phyloP scores from a whole-genome alignment of 1,140 invertebrate genomes.

The Bicyclus anynana region DNA sequence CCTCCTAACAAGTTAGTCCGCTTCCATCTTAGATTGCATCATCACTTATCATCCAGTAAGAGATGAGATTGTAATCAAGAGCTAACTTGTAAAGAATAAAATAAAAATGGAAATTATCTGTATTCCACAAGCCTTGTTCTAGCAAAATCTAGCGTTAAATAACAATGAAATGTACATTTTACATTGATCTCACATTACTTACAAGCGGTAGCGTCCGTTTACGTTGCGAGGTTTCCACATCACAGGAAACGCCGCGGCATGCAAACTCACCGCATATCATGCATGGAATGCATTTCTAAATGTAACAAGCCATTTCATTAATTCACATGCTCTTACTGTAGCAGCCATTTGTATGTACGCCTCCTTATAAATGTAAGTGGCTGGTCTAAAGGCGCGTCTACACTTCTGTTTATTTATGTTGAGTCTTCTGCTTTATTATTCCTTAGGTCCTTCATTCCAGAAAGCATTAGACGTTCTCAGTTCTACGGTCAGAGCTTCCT shows the following conservation, averaged over 20 bases:
- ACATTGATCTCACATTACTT: not conserved
- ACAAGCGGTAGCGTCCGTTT: not conserved
- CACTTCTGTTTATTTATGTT: too few relatives aligned
- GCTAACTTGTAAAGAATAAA: too few relatives aligned
- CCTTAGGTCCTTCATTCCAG: too few relatives aligned
- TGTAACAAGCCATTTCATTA: conserved; percentile 3
- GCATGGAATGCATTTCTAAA: not conserved
- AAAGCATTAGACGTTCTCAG: too few relatives aligned
- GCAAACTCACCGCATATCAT: not conserved
- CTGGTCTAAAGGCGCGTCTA: not conserved
- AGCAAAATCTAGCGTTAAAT: not conserved
- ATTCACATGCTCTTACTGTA: not conserved
- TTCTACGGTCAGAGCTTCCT: too few relatives aligned
- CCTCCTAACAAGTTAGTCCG: too few relatives aligned
- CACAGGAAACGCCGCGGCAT: not conserved
- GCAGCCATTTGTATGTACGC: not conserved
- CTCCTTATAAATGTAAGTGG: not conserved
- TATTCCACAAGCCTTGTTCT: too few relatives aligned
- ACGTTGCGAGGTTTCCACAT: not conserved
- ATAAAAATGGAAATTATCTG: too few relatives aligned
- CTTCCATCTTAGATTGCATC: too few relatives aligned
- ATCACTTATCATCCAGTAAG: too few relatives aligned
- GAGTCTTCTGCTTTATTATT: too few relatives aligned
- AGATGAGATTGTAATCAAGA: too few relatives aligned
- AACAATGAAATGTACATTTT: not conserved